phyloP scores from a whole-genome alignment of 2,888 invertebrate species.

The Latrodectus hesperus region DNA sequence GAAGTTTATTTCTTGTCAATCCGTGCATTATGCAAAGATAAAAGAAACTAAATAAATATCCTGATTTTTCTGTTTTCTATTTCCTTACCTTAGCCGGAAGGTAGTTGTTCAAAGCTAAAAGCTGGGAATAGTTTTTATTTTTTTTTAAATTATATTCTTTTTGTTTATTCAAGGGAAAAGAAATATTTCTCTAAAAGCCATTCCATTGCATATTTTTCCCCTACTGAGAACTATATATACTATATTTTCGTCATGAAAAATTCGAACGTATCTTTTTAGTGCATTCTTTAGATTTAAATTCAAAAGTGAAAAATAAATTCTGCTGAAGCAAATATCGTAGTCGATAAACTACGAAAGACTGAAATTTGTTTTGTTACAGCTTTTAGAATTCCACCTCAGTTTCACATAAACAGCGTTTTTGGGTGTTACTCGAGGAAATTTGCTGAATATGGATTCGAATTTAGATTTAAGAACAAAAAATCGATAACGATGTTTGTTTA shows the following conservation, averaged over 20 bases:
- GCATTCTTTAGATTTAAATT: not conserved
- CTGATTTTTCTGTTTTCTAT: conserved; percentile 28
- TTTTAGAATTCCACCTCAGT: conserved; percentile 2
- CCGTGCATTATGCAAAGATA: conserved; percentile 55
- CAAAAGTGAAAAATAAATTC: not conserved
- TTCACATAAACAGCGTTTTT: not conserved
- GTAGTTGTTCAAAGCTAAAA: conserved; percentile 9
- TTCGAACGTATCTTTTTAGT: not conserved
- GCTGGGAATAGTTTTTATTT: not conserved
- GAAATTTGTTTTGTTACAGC: not conserved
- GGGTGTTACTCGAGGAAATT: not conserved
- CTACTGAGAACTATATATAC: not conserved
- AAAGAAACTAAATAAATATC: conserved; percentile 57
- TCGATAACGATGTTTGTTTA: not conserved
- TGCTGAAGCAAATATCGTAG: not conserved
- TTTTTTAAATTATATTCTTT: not conserved
- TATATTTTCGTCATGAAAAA: not conserved
- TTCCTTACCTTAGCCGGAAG: conserved; percentile 9
- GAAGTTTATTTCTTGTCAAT: conserved; percentile 54
- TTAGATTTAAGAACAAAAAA: not conserved
- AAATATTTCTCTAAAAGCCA: not conserved
- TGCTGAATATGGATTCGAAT: not conserved
- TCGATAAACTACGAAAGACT: not conserved
- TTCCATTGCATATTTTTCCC: not conserved
- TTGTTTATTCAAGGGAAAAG: not conserved